phyloP scores from a whole-genome alignment of 2,113 vertebrate species.

The Tupaia chinensis region DNA sequence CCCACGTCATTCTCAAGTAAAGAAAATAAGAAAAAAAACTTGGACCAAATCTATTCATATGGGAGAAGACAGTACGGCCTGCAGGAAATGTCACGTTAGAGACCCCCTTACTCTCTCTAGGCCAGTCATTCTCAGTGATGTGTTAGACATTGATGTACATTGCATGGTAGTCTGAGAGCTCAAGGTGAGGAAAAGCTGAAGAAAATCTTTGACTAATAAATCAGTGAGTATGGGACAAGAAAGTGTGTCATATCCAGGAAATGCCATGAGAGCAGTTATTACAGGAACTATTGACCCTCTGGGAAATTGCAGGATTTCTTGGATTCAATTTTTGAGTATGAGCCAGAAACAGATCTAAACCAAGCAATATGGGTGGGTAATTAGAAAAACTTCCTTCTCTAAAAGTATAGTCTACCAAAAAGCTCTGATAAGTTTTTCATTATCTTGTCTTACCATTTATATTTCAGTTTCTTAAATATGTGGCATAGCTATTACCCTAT shows the following conservation, averaged over 20 bases:
- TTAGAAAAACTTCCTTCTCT: not conserved
- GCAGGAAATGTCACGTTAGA: not conserved
- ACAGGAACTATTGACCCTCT: slow-evolving; percentile 71
- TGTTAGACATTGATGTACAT: not conserved
- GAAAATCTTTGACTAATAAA: slow-evolving; percentile 49
- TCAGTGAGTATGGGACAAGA: slow-evolving; percentile 55
- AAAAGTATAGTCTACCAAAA: not conserved
- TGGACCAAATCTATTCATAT: not conserved
- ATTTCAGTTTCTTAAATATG: not conserved
- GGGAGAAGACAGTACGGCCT: not conserved
- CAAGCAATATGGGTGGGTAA: slow-evolving; percentile 2
- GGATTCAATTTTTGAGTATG: slow-evolving; percentile 42
- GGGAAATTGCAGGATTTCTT: slow-evolving; percentile 75
- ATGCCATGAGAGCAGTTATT: slow-evolving; percentile 69
- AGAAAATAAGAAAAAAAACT: not conserved
- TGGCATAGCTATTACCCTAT: not conserved
- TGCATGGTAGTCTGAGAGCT: not conserved
- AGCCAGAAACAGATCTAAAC: slow-evolving; percentile 56
- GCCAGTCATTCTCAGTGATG: not conserved
- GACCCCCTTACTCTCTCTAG: not conserved
- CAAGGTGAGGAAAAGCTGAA: not conserved
- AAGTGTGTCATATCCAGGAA: slow-evolving; percentile 65
- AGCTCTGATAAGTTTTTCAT: not conserved
- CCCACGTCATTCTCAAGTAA: not conserved
- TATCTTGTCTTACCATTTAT: not conserved